Evolutionary conservation across 2,888 invertebrate genomes (phyloP), one percentile per base, ranked within the genome.

Genomic region (Acholoe squamosa): DNA sequence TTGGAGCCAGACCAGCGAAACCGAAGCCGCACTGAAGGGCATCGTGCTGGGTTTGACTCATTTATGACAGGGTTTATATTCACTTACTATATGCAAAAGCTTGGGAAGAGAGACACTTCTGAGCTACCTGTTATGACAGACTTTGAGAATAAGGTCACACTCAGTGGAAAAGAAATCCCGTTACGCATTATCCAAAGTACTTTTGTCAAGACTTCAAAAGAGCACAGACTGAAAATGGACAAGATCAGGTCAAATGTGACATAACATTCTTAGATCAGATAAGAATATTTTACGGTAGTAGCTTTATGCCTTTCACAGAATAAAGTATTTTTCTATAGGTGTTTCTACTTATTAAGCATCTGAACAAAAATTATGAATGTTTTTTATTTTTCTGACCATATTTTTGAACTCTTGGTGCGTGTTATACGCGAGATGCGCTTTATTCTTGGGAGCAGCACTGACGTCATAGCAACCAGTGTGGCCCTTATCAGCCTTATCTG

Each of bases 51-150:
- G 0, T 96, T 95, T 93, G 96, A 96, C 94, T 95, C 96, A 0
- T 96, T 96, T 91, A 96, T 96, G 96, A 96, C 96, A 22, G 96
- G 96, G 3, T 96, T 94, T 91, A 93, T 94, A 56, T 94, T 96
- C 93, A 94, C 95, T 3, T 93, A 92, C 34, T 95, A 94, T 90
- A 54, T 94, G 5, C 90, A 93, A 16, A 92, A 93, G 71, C 93
- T 93, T 84, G 92, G 93, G 0, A 92, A 92, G 71, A 77, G 84
- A 12, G 84, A 80, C 51, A 71, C 84, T 0, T 71, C 91, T 19
- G 80, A 56, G 22, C n/a, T 54, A 16, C 51, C 1, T 84, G 90
- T 92, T 33, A 89, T 95, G 19, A 92, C 94, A 0, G 93, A 94
- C 33, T 92, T 95, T 84, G 93, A 92, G 22, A 96, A 96, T 92